Conservation (phyloP, 2,888 invertebrate genomes). For the Euzetes globulus region DNA sequence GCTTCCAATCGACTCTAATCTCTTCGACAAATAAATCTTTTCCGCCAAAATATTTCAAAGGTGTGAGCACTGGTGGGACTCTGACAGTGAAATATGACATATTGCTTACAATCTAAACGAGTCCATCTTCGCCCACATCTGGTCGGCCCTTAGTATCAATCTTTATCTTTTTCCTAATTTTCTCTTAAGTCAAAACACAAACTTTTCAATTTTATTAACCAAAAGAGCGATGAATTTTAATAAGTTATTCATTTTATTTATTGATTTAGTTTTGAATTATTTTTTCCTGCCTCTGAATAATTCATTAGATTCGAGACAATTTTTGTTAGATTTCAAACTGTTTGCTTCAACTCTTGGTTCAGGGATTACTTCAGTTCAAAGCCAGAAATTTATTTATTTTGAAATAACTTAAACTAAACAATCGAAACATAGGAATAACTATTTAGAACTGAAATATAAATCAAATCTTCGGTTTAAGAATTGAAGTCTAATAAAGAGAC, state of each 20-base stretch:
- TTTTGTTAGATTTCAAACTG: too few species aligned
- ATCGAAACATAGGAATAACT: not conserved
- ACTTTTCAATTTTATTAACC: not conserved
- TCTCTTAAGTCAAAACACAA: not conserved
- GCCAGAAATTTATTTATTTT: not conserved
- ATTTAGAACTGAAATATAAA: too few species aligned
- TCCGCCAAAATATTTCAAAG: not conserved
- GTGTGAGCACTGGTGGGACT: not conserved
- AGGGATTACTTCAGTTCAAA: not conserved
- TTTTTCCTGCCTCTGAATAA: not conserved
- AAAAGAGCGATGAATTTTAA: conserved; percentile 5
- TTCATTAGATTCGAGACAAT: not conserved
- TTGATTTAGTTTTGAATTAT: conserved; percentile 2
- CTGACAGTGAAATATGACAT: conserved; percentile 23
- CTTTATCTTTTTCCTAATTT: not conserved
- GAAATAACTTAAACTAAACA: not conserved
- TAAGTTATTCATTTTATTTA: conserved; percentile 3
- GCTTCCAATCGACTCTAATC: not conserved
- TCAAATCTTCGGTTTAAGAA: too few species aligned
- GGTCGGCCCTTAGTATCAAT: not conserved
- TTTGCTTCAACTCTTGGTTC: not conserved
- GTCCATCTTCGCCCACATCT: conserved; percentile 13
- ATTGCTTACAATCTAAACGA: not conserved
- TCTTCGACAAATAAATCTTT: conserved; percentile 9
- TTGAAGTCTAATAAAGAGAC: too few species aligned